Evolutionary conservation across 2,888 invertebrate species (phyloP).

Genomic region (Theretra japonica): DNA sequence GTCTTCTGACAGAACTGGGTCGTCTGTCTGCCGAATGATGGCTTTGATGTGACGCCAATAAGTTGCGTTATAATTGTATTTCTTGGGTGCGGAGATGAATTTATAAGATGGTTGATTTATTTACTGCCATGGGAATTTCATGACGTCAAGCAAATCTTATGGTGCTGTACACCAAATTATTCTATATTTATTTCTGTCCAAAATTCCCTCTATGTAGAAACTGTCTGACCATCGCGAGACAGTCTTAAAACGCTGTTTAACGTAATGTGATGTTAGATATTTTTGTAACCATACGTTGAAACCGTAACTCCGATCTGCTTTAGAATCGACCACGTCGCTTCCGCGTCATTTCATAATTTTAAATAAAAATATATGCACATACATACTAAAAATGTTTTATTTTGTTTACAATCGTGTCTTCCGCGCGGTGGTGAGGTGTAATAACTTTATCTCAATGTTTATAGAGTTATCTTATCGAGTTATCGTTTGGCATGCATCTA

Average conservation of each 20-base stretch:
- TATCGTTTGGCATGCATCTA: neutral
- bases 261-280: too few species aligned
- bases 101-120: neutral
- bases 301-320: too few species aligned
- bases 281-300: too few species aligned
- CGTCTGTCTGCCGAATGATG: slow-evolving; percentile 12
- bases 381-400: neutral
- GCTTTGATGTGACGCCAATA: slow-evolving; percentile 20
- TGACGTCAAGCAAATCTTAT: neutral
- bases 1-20: slow-evolving; percentile 19
- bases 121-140: neutral
- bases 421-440: neutral
- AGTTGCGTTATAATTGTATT: neutral
- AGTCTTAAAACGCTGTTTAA: too few species aligned
- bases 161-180: too few species aligned
- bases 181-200: too few species aligned
- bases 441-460: slow-evolving; percentile 1
- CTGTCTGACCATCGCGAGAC: too few species aligned
- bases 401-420: neutral
- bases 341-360: neutral
- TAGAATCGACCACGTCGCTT: too few species aligned
- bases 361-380: neutral
- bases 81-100: neutral
- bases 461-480: slow-evolving; percentile 17
- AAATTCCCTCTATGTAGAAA: too few species aligned